Evolutionary conservation across 2,888 invertebrate genomes (phyloP).

Genomic region (Protodeltote pygarga): DNA sequence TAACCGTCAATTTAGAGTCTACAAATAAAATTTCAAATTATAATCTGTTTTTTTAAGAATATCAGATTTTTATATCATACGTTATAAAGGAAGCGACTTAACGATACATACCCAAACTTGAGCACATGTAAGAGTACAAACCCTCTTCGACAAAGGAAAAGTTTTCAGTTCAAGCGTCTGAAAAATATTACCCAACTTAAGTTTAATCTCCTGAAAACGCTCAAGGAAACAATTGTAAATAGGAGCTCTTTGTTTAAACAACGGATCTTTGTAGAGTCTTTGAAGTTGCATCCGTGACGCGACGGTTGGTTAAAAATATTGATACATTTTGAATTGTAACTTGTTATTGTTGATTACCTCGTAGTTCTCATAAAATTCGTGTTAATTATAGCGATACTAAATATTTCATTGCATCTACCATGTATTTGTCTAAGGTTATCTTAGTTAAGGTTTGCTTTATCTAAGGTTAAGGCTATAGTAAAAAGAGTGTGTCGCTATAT

Average conservation of each 20-base stretch:
- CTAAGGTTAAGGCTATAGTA: no score
- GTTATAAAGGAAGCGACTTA: conserved; percentile 23
- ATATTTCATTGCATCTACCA: no score
- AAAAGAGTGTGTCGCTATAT: no score
- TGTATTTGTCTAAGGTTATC: no score
- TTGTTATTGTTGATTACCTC: not conserved
- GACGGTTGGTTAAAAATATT: conserved; percentile 40
- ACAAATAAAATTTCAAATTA: no score
- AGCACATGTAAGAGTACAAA: conserved; percentile 19
- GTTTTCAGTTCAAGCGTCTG: conserved; percentile 73
- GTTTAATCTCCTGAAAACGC: conserved; percentile 81
- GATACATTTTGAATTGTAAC: not conserved
- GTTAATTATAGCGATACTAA: no score
- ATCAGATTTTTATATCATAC: no score
- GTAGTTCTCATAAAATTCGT: no score
- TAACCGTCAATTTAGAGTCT: no score
- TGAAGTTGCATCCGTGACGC: conserved; percentile 14
- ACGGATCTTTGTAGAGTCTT: conserved; percentile 52
- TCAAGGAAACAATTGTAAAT: conserved; percentile 77
- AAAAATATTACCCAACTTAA: conserved; percentile 82
- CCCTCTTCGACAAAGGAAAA: conserved; percentile 68
- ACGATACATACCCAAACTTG: conserved; percentile 20
- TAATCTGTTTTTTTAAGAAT: no score
- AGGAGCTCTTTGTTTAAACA: conserved; percentile 64
- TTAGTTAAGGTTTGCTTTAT: no score